Evolutionary conservation across 1,140 invertebrate species (phyloP), one percentile per base, ranked within the genome.

Genomic region (Neodiprion pinetum): DNA sequence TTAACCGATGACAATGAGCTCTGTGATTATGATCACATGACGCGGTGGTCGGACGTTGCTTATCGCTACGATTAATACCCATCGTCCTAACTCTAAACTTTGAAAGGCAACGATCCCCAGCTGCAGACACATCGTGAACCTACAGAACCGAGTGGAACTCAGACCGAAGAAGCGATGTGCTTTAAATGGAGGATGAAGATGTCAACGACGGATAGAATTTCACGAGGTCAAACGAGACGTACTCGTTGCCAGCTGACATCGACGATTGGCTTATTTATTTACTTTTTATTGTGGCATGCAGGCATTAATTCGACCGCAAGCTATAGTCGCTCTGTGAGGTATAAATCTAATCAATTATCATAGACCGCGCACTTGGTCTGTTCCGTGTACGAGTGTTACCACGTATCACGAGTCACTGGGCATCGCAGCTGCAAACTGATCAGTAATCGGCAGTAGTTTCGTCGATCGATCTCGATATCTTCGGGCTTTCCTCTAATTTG

Each of bases 201-300:
- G 67, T 69, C 67, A 69, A 12, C 23, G 14, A 69, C 21, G 67
- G 11, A 69, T 69, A 69, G 14, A 69, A 14, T 69, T 14, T 69
- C 4, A 69, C 21, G 67, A 14, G 67, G 23, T 69, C 14, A 47
- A 69, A 12, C 67, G 40, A 47, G 21, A 40, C 28, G 28, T 40
- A 40, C 28, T 69, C 67, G 23, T 14, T 69, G 7, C 61, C 11
- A 14, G 11, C 11, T 21, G 67, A 69, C 67, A 69, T 47, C 40
- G 12, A 47, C 4, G 67, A 69, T 69, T 69, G 67, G 67, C 67
- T 69, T 69, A 69, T 69, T 69, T 69, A 69, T 69, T 47, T 69
- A 69, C 40, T 69, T 69, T 69, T 69, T 69, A 69, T 69, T 69
- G n/a, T 61, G 67, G 67, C 23, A 21, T 47, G 67, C 11, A 47